Conservation (phyloP, 2,888 invertebrate species). For the Nymphalis c-album region DNA sequence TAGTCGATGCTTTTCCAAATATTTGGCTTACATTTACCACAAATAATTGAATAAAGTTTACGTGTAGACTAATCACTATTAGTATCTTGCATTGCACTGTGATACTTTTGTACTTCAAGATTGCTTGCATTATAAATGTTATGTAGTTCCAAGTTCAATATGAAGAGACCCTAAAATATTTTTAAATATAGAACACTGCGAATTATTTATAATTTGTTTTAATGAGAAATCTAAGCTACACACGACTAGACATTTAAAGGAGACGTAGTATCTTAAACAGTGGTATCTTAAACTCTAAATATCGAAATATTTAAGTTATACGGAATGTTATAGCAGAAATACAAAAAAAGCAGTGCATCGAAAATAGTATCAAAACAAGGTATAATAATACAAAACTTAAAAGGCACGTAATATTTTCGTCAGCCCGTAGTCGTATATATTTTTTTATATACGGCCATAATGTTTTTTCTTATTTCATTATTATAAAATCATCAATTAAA, state of each 20-base stretch:
- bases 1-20: too few species aligned
- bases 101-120: conserved; percentile 17
- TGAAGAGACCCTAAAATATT: conserved; percentile 6
- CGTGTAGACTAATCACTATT: too few species aligned
- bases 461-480: not conserved
- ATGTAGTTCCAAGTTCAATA: conserved; percentile 12
- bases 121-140: not conserved
- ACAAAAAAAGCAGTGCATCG: conserved; percentile 13
- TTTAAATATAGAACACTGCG: conserved; percentile 14
- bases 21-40: too few species aligned
- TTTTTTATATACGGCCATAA: not conserved
- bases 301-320: conserved; percentile 21
- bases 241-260: conserved; percentile 51
- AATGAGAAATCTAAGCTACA: conserved; percentile 42
- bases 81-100: not conserved
- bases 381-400: conserved; percentile 15
- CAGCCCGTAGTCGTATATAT: not conserved
- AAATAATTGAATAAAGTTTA: too few species aligned
- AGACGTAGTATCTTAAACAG: conserved; percentile 37
- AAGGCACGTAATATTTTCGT: conserved; percentile 24
- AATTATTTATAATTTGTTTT: conserved; percentile 9
- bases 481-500: not conserved
- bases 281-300: conserved; percentile 28
- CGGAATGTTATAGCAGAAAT: conserved; percentile 31
- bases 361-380: conserved; percentile 15